Conservation (phyloP, 2,888 invertebrate species). For the Ametastegia equiseti region DNA sequence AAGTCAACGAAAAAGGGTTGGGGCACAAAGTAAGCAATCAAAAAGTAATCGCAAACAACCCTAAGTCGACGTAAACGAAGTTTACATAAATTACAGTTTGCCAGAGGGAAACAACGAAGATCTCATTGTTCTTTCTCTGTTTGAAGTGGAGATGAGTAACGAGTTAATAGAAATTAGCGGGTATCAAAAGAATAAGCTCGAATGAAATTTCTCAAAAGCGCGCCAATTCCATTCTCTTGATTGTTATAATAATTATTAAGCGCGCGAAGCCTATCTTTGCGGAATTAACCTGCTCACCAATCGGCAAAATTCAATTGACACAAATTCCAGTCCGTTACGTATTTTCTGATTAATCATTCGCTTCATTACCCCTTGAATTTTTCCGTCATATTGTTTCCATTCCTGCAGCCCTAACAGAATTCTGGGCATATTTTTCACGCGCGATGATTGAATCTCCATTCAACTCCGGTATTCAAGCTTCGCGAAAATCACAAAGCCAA, state of each 20-base stretch:
- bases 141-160: not conserved
- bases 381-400: constrained; percentile 3
- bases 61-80: constrained; percentile 9
- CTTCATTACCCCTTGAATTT: constrained; percentile 2
- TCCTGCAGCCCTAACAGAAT: not conserved
- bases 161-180: not conserved
- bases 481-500: not conserved
- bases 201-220: not conserved
- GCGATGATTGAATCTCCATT: not conserved
- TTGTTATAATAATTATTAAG: not conserved
- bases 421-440: not conserved
- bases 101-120: not conserved
- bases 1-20: not conserved
- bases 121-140: not conserved
- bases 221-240: not conserved
- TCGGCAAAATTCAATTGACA: constrained; percentile 13
- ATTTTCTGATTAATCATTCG: constrained; percentile 10
- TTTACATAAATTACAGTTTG: constrained; percentile 21
- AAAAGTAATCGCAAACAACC: constrained; percentile 7
- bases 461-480: not conserved
- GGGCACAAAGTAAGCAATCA: not conserved
- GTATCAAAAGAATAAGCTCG: not conserved
- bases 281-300: not conserved
- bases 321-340: not conserved
- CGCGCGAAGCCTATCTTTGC: not conserved